Evolutionary conservation across 2,113 vertebrate species (phyloP).

Genomic region (Malurus elegans): DNA sequence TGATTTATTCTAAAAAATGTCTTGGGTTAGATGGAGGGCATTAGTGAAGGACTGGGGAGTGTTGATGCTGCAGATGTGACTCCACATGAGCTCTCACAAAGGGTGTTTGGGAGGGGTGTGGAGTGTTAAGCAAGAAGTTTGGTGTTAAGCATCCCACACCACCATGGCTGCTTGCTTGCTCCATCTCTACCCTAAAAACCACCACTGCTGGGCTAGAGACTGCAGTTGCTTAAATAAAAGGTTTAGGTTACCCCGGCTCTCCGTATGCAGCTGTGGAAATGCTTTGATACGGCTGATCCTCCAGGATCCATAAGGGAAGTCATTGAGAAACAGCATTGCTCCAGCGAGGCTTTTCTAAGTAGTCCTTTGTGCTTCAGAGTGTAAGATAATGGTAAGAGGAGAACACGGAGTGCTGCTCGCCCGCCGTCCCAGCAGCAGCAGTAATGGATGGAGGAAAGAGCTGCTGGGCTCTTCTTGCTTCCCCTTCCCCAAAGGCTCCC

Average conservation of each 20-base stretch:
- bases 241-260: not conserved
- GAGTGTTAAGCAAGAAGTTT: not conserved
- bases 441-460: not conserved
- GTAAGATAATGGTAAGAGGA: not conserved
- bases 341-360: not conserved
- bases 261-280: not conserved
- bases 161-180: rapidly evolving
- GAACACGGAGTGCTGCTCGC: rapidly evolving
- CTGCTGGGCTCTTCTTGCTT: not conserved
- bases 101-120: not conserved
- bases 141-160: not conserved
- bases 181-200: not conserved
- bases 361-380: not conserved
- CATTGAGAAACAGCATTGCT: constrained; percentile 29
- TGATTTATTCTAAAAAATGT: not conserved
- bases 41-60: not conserved
- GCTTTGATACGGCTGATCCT: not conserved
- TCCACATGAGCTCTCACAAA: rapidly evolving
- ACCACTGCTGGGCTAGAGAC: not conserved
- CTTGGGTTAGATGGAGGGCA: not conserved
- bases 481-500: not conserved
- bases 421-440: not conserved
- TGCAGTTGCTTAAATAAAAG: not conserved
- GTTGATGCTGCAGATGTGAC: not conserved
- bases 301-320: constrained; percentile 45